Evolutionary conservation across 2,888 invertebrate genomes (phyloP), one percentile per base, ranked within the genome.

Genomic region (Drosophila pseudotalamancana): DNA sequence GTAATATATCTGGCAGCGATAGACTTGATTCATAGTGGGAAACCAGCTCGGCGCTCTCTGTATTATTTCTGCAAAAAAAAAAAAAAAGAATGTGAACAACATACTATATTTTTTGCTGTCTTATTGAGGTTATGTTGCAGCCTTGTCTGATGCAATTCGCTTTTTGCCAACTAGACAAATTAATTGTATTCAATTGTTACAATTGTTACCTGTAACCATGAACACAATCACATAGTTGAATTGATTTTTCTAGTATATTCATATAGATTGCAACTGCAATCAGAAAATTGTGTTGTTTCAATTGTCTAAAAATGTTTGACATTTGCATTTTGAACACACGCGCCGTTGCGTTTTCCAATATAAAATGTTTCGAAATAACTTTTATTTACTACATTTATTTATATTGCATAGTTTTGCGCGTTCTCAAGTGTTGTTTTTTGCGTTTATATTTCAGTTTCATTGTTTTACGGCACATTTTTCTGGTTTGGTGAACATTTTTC

Each of bases 1-100:
- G 97, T 49, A 97, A 92, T 83, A 97, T 97, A 90, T 97, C 97
- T 39, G 95, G 93, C n/a, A 97, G 92, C 11, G 96, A 96, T 61
- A 97, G 92, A 79, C 95, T 95, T 31, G 92, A 93, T 90, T 95
- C 95, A 66, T 90, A 90, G 70, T 91, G 90, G 27, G 90, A 89
- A 45, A 91, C 89, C 55, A 91, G 76, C 71, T 91, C 91, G 25
- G 91, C 91, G 66, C 91, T 91, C 69, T 91, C 91, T 25, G 91
- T 90, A 59, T 88, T 90, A 62, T 91, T 90, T 84, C 89, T 89
- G 48, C 1, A 14, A 16, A 4, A 14, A 25, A 21, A 32, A 16
- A 23, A 11, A 29, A 37, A 5, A n/a, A 25, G 29, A 29, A 16
- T 0, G 0, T 9, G 9, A 23, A 9, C 12, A 14, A 1, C n/a